Conservation (phyloP, 2,113 vertebrate species). For the Elephantulus edwardii region DNA sequence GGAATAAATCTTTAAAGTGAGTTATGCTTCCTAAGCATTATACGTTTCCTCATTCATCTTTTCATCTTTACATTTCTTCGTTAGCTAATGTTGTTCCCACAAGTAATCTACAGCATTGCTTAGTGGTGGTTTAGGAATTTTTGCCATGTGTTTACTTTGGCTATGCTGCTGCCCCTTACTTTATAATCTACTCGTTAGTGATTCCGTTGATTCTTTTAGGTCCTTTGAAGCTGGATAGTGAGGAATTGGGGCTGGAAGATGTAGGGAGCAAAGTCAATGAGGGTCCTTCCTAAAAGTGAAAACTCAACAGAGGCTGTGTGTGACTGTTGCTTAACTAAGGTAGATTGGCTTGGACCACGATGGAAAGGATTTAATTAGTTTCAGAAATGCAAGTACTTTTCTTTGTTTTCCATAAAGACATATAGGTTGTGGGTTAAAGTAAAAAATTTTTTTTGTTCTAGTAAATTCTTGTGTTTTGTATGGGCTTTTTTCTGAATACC, state of each 20-base stretch:
- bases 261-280: not conserved
- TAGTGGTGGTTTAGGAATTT: not conserved
- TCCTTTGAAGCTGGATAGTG: slow-evolving; percentile 20
- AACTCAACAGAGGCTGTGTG: not conserved
- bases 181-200: not conserved
- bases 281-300: not conserved
- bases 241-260: not conserved
- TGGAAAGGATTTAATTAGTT: not conserved
- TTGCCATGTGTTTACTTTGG: not conserved
- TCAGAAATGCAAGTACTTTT: not conserved
- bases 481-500: not conserved
- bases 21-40: not conserved
- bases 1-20: not conserved
- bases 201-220: not conserved
- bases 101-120: not conserved
- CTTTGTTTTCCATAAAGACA: too few relatives aligned
- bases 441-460: too few relatives aligned
- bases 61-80: not conserved
- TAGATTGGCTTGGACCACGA: not conserved
- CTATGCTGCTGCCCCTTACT: not conserved
- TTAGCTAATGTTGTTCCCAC: not conserved
- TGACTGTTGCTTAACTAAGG: not conserved
- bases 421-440: not conserved
- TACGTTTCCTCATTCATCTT: not conserved
- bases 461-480: not conserved